Percentiles rank a stretch among this genome's conserved stretches.
Conservation (phyloP, 2,888 invertebrate genomes). For the Trachelus stipa region DNA sequence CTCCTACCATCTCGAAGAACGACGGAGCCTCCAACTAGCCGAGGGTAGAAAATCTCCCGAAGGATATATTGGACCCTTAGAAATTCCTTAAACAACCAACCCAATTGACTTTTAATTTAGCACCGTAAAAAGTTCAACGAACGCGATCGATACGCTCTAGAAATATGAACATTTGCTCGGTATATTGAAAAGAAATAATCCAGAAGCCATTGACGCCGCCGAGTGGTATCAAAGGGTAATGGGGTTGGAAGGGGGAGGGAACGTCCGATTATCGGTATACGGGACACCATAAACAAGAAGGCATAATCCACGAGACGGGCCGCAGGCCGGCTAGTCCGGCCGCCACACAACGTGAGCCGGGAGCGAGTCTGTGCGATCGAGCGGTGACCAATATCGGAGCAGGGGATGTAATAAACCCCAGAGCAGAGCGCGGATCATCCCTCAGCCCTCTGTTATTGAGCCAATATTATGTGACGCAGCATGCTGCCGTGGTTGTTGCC, state of each 20-base stretch:
- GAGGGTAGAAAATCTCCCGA: neutral
- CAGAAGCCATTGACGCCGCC: neutral
- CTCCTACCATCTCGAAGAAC: neutral
- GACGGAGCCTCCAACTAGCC: neutral
- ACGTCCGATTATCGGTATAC: conserved; percentile 21
- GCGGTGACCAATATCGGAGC: conserved; percentile 44
- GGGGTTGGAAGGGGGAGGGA: neutral
- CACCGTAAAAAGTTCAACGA: too few relatives aligned
- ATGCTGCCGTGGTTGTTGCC: neutral
- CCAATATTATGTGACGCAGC: neutral
- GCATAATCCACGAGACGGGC: conserved; percentile 13
- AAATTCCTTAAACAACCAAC: conserved; percentile 28
- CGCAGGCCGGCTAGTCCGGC: too few relatives aligned
- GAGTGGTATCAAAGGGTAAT: neutral
- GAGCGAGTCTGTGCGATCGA: conserved; percentile 31
- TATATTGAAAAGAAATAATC: neutral
- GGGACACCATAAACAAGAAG: conserved; percentile 27
- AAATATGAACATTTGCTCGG: neutral
- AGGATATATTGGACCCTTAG: conserved; percentile 23
- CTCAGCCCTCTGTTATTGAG: neutral
- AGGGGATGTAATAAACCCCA: conserved; percentile 45
- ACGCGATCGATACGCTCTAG: neutral
- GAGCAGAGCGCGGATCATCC: conserved; percentile 32
- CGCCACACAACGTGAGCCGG: too few relatives aligned
- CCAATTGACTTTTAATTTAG: neutral